Evolutionary conservation across 2,113 vertebrate genomes (phyloP).

Genomic region (Mormyrus iriodes): DNA sequence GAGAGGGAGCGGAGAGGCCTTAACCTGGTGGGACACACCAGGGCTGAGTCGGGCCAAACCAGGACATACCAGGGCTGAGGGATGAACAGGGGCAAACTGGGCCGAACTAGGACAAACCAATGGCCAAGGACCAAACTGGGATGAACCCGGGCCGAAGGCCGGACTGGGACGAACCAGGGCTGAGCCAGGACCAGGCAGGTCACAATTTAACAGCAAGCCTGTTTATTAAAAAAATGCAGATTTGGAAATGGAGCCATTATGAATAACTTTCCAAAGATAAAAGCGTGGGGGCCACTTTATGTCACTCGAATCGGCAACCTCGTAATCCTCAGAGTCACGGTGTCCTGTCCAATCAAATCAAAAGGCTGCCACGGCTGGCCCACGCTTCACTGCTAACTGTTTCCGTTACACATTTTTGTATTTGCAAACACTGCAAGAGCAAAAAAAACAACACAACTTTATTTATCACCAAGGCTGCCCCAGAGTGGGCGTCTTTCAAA

Average conservation of each 20-base stretch:
- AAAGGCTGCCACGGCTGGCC: not conserved
- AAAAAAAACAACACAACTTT: not conserved
- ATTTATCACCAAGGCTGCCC: not conserved
- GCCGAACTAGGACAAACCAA: not conserved
- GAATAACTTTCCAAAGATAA: not conserved
- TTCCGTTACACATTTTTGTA: not conserved
- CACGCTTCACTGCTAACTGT: not conserved
- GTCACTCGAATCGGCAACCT: not conserved
- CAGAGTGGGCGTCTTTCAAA: not conserved
- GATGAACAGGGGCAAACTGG: not conserved
- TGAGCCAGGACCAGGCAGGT: not conserved
- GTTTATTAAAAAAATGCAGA: not conserved
- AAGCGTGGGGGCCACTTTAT: not conserved
- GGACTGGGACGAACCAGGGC: not conserved
- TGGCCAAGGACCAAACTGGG: not conserved
- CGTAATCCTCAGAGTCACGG: not conserved
- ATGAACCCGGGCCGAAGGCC: not conserved
- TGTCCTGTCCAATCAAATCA: not conserved
- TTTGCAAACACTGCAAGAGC: not conserved
- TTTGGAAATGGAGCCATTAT: not conserved
- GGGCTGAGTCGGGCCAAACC: not conserved
- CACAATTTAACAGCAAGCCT: not conserved
- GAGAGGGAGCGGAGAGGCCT: constrained; percentile 10
- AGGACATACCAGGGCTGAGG: not conserved
- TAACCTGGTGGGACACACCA: not conserved